A percentile compares a stretch with the other conserved stretches of the same genome.
phyloP scores from a whole-genome alignment of 2,888 invertebrate species.

The Lasioglossum oenotherae region DNA sequence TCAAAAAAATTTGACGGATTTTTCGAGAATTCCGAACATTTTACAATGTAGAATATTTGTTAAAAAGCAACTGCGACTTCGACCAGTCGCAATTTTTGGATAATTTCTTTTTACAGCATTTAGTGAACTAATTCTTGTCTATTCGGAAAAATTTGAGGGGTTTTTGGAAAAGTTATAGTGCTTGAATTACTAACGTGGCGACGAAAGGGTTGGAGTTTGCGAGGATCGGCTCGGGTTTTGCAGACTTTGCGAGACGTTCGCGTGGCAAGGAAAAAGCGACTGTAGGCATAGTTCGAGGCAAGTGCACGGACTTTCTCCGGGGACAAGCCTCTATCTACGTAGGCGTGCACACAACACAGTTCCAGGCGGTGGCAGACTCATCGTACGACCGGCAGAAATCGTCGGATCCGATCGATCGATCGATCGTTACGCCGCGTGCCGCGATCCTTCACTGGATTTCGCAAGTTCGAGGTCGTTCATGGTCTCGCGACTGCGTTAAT shows the following conservation, averaged over 20 bases:
- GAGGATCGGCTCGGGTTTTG: neutral
- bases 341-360: conserved; percentile 52
- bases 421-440: neutral
- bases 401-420: neutral
- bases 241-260: conserved; percentile 42
- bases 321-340: conserved; percentile 60
- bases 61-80: too few species aligned
- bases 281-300: conserved; percentile 53
- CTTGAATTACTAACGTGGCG: neutral
- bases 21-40: too few species aligned
- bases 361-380: neutral
- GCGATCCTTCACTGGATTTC: neutral
- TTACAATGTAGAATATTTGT: too few species aligned
- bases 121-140: too few species aligned
- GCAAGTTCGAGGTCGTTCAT: conserved; percentile 8
- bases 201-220: neutral
- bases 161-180: neutral
- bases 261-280: conserved; percentile 35
- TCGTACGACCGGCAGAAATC: neutral
- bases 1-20: too few species aligned
- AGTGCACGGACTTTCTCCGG: conserved; percentile 69
- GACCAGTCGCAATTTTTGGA: too few species aligned
- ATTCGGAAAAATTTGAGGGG: too few species aligned
- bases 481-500: neutral
- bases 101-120: too few species aligned